Evolutionary conservation across 2,888 invertebrate genomes (phyloP).

Genomic region (Drosophila meridiana): DNA sequence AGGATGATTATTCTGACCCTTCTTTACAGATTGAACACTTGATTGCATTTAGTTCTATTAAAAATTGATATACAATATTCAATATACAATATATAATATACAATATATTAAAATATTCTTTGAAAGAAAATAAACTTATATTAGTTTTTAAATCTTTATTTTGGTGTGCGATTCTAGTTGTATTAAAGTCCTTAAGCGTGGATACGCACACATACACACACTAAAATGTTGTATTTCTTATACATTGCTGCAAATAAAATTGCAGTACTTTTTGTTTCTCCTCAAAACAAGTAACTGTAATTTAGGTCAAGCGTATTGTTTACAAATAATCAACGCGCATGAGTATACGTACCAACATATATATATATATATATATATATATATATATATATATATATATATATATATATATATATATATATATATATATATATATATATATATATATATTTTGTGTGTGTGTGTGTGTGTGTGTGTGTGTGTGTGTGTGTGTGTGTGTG

Average conservation of each 20-base stretch:
- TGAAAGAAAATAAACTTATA: too few relatives aligned
- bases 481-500: too few relatives aligned
- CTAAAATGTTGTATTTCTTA: slow-evolving; percentile 72
- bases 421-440: not conserved
- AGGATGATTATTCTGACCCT: too few relatives aligned
- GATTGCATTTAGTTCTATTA: too few relatives aligned
- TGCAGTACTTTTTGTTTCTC: slow-evolving; percentile 58
- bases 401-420: not conserved
- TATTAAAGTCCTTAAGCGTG: not conserved
- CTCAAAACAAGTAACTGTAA: slow-evolving; percentile 79
- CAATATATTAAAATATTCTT: too few relatives aligned
- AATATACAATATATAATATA: too few relatives aligned
- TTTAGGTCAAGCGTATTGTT: slow-evolving; percentile 85
- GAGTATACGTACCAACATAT: slow-evolving; percentile 33
- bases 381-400: not conserved
- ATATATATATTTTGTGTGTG: too few relatives aligned
- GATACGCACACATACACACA: not conserved
- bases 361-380: slow-evolving; percentile 1
- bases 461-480: too few relatives aligned
- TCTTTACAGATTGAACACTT: too few relatives aligned
- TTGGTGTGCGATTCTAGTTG: not conserved
- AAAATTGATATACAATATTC: too few relatives aligned
- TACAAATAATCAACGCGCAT: slow-evolving; percentile 81
- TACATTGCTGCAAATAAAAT: slow-evolving; percentile 49
- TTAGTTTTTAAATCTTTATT: not conserved